A percentile compares a stretch with the other conserved stretches of the same genome.
These are phyloP conservation scores for Callorhinus ursinus DNA, from an alignment of 2,113 vertebrate species.

Conservation along the genomic window DNA sequence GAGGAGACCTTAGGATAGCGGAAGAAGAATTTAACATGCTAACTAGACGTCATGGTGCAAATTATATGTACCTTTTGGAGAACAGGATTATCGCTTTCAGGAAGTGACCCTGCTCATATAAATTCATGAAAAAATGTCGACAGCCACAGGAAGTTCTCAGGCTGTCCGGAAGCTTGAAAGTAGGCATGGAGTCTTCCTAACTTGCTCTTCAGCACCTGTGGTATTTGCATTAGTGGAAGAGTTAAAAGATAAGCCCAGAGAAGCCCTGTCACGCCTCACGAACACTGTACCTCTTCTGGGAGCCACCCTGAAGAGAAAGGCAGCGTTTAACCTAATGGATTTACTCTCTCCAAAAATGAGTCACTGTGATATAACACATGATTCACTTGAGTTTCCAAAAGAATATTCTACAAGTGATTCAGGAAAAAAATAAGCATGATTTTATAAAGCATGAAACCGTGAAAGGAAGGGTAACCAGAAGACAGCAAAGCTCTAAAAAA, in stretches of 20 bases:
- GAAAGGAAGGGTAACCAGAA: neutral
- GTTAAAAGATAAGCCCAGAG: neutral
- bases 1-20: neutral
- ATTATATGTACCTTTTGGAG: neutral
- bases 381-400: conserved; percentile 32
- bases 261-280: neutral
- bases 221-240: neutral
- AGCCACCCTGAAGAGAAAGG: neutral
- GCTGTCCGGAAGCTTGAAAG: neutral
- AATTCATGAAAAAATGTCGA: neutral
- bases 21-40: neutral
- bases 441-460: neutral
- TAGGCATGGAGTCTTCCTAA: neutral
- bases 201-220: neutral
- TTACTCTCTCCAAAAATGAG: conserved; percentile 13
- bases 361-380: neutral
- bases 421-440: conserved; percentile 1
- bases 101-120: neutral
- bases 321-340: neutral
- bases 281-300: neutral
- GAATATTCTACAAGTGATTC: neutral
- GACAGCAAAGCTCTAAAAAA: neutral
- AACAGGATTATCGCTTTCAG: conserved; percentile 30
- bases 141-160: neutral
- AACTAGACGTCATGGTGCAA: neutral